Percentiles rank a stretch among this genome's conserved stretches.
Evolutionary conservation across 2,113 vertebrate species (phyloP).

Genomic region (Pomatostomus ruficeps): DNA sequence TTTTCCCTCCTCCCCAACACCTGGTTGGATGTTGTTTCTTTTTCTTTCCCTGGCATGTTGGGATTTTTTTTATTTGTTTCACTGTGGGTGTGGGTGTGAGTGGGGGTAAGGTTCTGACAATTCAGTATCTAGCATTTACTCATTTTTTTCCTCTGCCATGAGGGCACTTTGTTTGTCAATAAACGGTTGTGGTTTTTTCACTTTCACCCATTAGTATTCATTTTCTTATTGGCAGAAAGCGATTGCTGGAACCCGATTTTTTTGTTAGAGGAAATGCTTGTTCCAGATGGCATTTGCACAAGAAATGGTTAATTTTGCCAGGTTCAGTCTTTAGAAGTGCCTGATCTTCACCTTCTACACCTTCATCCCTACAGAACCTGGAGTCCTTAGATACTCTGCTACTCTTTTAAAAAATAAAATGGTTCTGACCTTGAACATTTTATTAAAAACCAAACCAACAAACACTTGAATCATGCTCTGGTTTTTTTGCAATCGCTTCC

Average conservation of each 20-base stretch:
- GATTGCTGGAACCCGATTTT: neutral
- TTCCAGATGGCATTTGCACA: neutral
- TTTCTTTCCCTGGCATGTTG: too few species aligned
- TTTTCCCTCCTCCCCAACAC: rapidly evolving
- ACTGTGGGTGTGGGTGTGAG: neutral
- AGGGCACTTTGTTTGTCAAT: neutral
- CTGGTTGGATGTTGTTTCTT: rapidly evolving
- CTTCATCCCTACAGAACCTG: neutral
- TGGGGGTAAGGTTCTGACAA: neutral
- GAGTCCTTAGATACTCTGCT: neutral
- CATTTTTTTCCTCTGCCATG: rapidly evolving
- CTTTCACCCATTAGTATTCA: neutral
- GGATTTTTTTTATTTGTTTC: neutral
- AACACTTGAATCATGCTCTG: neutral
- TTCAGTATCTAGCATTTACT: neutral
- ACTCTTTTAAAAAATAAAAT: neutral
- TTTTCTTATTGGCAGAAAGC: neutral
- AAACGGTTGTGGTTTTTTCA: neutral
- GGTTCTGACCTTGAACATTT: neutral
- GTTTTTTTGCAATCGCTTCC: neutral
- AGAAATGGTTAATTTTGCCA: neutral
- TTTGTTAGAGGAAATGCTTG: neutral
- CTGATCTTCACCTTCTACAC: neutral
- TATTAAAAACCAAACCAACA: neutral
- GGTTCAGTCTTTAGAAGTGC: neutral